These are phyloP conservation scores for Sphecodes monilicornis DNA, from an alignment of 2,888 invertebrate species.

Conservation along the genomic window DNA sequence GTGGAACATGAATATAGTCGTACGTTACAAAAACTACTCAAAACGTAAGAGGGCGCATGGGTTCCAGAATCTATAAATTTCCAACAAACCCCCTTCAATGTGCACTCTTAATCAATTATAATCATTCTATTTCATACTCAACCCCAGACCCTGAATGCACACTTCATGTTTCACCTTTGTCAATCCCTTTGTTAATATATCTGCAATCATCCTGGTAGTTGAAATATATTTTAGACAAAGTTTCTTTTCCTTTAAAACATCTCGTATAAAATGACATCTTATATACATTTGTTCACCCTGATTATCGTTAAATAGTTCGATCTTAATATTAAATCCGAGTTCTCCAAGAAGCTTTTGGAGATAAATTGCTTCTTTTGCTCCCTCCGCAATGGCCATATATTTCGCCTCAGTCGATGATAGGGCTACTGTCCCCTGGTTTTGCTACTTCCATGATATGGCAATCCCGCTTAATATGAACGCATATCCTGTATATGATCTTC, in stretches of 20 bases:
- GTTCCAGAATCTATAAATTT: not conserved
- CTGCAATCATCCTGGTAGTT: not conserved
- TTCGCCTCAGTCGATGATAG: too few relatives aligned
- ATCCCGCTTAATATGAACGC: not conserved
- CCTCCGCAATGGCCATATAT: not conserved
- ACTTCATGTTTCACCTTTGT: not conserved
- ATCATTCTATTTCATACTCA: not conserved
- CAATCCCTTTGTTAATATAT: not conserved
- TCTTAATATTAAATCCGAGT: not conserved
- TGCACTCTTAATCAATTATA: not conserved
- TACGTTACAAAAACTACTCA: too few relatives aligned
- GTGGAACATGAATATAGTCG: too few relatives aligned
- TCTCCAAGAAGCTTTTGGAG: not conserved
- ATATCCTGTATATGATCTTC: conserved; percentile 12
- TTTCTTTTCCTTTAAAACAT: not conserved
- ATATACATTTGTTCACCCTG: not conserved
- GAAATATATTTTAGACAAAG: not conserved
- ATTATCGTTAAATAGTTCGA: not conserved
- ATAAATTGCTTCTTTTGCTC: not conserved
- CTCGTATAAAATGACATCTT: not conserved
- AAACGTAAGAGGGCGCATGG: too few relatives aligned
- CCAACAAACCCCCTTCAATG: conserved; percentile 7
- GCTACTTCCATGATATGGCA: not conserved
- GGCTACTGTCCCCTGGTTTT: too few relatives aligned
- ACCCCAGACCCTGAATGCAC: not conserved